phyloP scores from a whole-genome alignment of 2,113 vertebrate genomes.

The Menura novaehollandiae region DNA sequence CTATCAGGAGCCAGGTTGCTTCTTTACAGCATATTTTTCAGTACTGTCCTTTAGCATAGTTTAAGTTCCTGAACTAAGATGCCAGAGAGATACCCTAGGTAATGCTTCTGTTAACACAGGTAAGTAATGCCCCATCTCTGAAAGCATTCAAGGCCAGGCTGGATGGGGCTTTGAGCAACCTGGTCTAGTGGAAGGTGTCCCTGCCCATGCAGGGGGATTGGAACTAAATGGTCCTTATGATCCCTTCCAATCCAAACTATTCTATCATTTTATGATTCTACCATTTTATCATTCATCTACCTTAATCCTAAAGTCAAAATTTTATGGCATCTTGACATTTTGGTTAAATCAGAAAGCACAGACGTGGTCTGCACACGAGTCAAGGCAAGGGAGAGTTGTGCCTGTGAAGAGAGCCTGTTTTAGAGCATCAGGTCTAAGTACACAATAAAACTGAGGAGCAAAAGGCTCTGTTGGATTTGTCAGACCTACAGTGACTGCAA shows the following conservation, averaged over 20 bases:
- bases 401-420: neutral
- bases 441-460: neutral
- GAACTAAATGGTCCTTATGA: neutral
- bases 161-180: neutral
- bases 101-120: neutral
- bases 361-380: rapidly evolving
- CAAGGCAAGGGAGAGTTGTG: neutral
- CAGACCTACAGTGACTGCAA: neutral
- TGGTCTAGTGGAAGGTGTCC: neutral
- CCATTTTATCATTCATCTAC: neutral
- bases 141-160: neutral
- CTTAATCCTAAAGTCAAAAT: neutral
- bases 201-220: neutral
- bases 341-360: neutral
- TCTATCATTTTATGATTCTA: neutral
- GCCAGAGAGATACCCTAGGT: neutral
- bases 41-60: neutral
- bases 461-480: neutral
- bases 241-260: neutral
- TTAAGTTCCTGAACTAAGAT: neutral
- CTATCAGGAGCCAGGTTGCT: neutral
- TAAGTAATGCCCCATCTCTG: neutral
- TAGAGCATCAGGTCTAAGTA: neutral
- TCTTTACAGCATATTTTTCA: neutral
- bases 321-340: neutral